phyloP scores from a whole-genome alignment of 2,113 vertebrate species.

The Hippocampus zosterae region DNA sequence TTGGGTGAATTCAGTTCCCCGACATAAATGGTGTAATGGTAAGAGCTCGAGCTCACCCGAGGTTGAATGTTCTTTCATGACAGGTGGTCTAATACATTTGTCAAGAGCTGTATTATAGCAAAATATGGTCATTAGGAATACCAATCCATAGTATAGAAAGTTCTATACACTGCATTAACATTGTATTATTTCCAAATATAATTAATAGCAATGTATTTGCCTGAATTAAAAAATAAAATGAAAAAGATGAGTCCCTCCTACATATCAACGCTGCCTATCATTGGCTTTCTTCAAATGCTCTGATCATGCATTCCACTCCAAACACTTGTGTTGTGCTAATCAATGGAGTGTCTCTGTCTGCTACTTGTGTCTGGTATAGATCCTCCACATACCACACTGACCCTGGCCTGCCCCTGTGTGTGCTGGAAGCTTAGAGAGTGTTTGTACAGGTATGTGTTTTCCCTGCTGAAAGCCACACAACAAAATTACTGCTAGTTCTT shows the following conservation, averaged over 20 bases:
- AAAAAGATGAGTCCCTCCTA: conserved; percentile 24
- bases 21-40: neutral
- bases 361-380: conserved; percentile 47
- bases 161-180: too few species aligned
- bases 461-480: neutral
- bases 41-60: neutral
- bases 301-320: conserved; percentile 42
- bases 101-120: neutral
- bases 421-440: conserved; percentile 8
- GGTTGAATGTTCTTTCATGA: neutral
- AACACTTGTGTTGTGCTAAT: conserved; percentile 30
- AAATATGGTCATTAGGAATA: too few species aligned
- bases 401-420: conserved; percentile 22
- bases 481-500: neutral
- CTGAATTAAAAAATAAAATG: conserved; percentile 35
- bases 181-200: neutral
- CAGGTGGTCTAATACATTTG: neutral
- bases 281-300: conserved; percentile 50
- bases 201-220: neutral
- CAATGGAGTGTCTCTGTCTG: conserved; percentile 45
- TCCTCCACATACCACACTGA: conserved; percentile 38
- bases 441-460: conserved; percentile 1
- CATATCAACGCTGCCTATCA: conserved; percentile 42
- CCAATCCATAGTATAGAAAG: too few species aligned
- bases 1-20: neutral